These are phyloP conservation scores for Antheraea assamensis DNA, from an alignment of 2,888 invertebrate genomes.

Conservation along the genomic window DNA sequence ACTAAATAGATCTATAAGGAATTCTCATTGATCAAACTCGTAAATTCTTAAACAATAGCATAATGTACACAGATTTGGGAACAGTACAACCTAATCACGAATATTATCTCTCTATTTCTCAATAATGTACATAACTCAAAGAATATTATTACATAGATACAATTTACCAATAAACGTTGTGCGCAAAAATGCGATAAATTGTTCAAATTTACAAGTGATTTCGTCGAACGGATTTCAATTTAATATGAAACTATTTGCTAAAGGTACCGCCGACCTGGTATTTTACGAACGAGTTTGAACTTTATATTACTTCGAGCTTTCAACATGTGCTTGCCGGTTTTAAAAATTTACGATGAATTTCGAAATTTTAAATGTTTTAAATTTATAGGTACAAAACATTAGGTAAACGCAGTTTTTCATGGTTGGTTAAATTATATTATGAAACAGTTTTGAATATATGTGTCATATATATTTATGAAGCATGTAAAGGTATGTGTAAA, in stretches of 20 bases:
- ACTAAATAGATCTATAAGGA: too few species aligned
- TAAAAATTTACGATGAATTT: neutral
- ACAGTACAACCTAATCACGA: too few species aligned
- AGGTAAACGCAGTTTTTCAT: neutral
- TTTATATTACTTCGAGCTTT: constrained; percentile 13
- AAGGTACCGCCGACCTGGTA: constrained; percentile 7
- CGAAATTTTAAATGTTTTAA: neutral
- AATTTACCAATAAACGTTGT: neutral
- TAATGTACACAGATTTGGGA: too few species aligned
- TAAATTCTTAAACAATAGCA: too few species aligned
- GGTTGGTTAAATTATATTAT: neutral
- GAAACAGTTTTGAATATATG: too few species aligned
- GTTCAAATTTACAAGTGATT: constrained; percentile 50
- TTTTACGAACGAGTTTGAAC: constrained; percentile 5
- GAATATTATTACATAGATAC: neutral
- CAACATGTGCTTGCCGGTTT: constrained; percentile 3
- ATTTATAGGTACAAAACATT: neutral
- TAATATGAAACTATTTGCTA: constrained; percentile 38
- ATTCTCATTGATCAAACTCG: too few species aligned
- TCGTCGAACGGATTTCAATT: constrained; percentile 51
- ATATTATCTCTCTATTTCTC: neutral
- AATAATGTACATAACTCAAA: neutral
- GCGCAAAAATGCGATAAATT: constrained; percentile 41
- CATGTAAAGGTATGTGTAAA: too few species aligned
- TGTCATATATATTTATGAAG: too few species aligned